phyloP scores from a whole-genome alignment of 2,797 vertebrate genomes.

The Onychomys torridus region DNA sequence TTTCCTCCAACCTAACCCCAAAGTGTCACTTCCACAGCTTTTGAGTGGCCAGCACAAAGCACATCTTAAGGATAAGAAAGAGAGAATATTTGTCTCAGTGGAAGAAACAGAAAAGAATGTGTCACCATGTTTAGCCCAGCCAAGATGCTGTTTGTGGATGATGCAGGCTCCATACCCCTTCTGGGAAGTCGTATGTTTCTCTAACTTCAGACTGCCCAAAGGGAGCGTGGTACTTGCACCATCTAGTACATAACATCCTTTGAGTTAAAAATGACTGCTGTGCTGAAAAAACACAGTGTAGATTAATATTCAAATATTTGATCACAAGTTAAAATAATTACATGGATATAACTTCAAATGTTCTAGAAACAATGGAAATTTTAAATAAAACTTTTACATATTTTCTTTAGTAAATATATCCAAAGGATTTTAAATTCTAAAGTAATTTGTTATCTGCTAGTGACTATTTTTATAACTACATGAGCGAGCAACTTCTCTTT shows the following conservation, averaged over 20 bases:
- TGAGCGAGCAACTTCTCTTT: slow-evolving; percentile 35
- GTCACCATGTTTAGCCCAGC: background rate
- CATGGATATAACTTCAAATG: background rate
- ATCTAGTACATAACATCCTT: background rate
- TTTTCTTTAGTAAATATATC: slow-evolving; percentile 23
- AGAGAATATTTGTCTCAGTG: no score
- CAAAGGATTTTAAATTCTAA: slow-evolving; percentile 22
- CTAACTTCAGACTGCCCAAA: background rate
- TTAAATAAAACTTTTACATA: slow-evolving; percentile 22
- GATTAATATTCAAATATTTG: background rate
- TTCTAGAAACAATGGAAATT: background rate
- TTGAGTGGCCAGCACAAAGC: background rate
- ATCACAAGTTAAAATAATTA: slow-evolving; percentile 26
- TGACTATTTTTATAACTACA: slow-evolving; percentile 50
- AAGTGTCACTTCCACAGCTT: background rate
- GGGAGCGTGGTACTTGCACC: background rate
- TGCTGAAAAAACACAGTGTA: background rate
- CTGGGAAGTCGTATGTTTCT: background rate
- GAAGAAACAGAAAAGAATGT: background rate
- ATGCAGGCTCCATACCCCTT: accelerated
- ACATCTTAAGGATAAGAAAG: background rate
- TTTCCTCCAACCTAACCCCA: background rate
- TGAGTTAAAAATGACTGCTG: background rate
- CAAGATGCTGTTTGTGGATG: accelerated
- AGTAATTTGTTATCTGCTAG: background rate